Base-by-base conservation (phyloP, 2,113 vertebrate species). In the Aramus guarauna region DNA sequence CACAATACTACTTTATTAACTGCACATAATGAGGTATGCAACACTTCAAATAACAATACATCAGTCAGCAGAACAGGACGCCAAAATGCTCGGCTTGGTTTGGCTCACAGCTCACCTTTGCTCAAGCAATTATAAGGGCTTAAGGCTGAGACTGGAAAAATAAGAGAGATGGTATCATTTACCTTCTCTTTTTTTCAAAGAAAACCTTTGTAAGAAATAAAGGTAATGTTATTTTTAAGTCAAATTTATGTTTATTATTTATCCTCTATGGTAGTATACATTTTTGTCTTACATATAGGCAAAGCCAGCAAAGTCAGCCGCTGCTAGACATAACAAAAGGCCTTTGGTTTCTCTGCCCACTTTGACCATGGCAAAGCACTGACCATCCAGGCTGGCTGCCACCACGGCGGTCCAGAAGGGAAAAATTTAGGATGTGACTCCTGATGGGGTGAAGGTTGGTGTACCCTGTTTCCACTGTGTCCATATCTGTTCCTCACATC, bases 1-100 rank as follows among this genome's bases (percentile, higher is more conserved):
- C 92, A 94, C 74, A 87, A 79, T 62, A 71, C 81, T 79, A 85
- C 88, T 95, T 96, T 96, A 92, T 88, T 96, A 97, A 95, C 63
- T 93, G 62, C 80, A 88, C 32, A 76, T 96, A 96, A 97, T 92
- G 83, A 95, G 88, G 63, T 92, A 97, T 60, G 68, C 79, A 90
- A 56, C 78, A 92, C 83, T 97, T 88, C 78, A 86, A 86, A 93
- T 73, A 93, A 88, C 88, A 95, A 63, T 36, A 86, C 64, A 92
- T 95, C 88, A 86, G 75, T 91, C 90, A 88, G 67, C 64, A 77
- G 83, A 92, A 82, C 45, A 69, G 84, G 78, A 94, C 88, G 85
- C 60, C 81, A 90, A 96, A 91, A 96, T 47, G 73, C 67, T 32
- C 6, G 24, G 67, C 52, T 92, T 69, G 86, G 68, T 43, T 89